phyloP scores from a whole-genome alignment of 2,888 invertebrate species.

The Sceliomorpha sp. region DNA sequence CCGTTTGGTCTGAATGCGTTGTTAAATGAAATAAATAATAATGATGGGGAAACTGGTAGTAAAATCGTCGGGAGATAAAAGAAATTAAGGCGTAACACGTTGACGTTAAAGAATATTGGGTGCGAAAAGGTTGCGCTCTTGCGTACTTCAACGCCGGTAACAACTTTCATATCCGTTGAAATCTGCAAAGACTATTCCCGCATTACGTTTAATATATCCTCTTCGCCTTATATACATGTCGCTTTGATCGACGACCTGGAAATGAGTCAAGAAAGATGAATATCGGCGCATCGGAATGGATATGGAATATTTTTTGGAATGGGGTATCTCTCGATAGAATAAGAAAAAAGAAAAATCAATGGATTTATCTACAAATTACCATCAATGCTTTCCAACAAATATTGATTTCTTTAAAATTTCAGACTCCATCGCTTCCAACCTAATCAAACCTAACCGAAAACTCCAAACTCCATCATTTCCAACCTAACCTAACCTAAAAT shows the following conservation, averaged over 20 bases:
- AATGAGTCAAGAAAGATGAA: slow-evolving; percentile 1
- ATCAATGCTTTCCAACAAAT: too few species aligned
- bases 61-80: too few species aligned
- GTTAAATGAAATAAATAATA: too few species aligned
- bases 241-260: not conserved
- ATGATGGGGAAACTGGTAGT: too few species aligned
- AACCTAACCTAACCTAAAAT: too few species aligned
- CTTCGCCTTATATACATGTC: not conserved
- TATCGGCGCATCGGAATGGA: not conserved
- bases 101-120: not conserved
- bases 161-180: not conserved
- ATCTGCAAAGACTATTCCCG: slow-evolving; percentile 1
- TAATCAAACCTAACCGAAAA: too few species aligned
- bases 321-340: not conserved
- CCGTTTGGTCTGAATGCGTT: too few species aligned
- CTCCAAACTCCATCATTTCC: too few species aligned
- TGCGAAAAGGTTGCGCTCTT: not conserved
- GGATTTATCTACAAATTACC: not conserved
- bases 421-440: too few species aligned
- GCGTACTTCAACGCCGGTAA: not conserved
- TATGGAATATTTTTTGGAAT: not conserved
- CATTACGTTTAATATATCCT: slow-evolving; percentile 1
- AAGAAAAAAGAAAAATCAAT: slow-evolving; percentile 2
- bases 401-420: too few species aligned
- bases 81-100: not conserved